phyloP scores from a whole-genome alignment of 2,888 invertebrate genomes.

The Caenorhabditis drosophilae region DNA sequence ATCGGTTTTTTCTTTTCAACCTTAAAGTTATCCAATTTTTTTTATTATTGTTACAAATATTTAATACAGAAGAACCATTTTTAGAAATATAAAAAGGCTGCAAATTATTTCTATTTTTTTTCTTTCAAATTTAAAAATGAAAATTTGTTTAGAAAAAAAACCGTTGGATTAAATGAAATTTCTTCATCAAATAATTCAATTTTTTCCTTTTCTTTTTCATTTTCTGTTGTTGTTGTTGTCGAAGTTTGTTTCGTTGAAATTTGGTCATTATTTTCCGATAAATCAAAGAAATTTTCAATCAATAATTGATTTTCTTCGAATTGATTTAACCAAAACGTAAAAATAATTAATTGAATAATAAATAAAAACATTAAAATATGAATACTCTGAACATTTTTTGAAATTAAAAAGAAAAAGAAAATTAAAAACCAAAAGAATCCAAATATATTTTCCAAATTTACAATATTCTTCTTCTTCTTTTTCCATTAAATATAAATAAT shows the following conservation, averaged over 20 bases:
- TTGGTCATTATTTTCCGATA: too few species aligned
- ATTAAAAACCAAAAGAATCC: not conserved
- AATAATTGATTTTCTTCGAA: too few species aligned
- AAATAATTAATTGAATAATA: too few species aligned
- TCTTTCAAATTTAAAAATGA: not conserved
- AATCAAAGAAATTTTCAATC: too few species aligned
- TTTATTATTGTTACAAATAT: conserved; percentile 17
- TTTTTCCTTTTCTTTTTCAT: too few species aligned
- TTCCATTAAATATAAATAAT: not conserved
- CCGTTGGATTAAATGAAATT: not conserved
- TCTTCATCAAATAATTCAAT: too few species aligned
- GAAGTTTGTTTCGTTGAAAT: too few species aligned
- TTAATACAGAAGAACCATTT: conserved; percentile 13
- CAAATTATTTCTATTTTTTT: conserved; percentile 1
- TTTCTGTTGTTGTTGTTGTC: too few species aligned
- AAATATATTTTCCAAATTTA: not conserved
- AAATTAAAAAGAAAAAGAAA: not conserved
- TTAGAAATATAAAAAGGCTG: conserved; percentile 31
- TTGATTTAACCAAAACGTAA: too few species aligned
- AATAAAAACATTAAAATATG: too few species aligned
- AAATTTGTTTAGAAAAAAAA: not conserved
- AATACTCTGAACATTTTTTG: not conserved
- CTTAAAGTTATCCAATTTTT: conserved; percentile 22
- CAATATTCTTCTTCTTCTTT: not conserved
- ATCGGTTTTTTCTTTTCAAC: not conserved